phyloP scores from a whole-genome alignment of 2,888 invertebrate genomes.

The Notocelia uddmanniana region DNA sequence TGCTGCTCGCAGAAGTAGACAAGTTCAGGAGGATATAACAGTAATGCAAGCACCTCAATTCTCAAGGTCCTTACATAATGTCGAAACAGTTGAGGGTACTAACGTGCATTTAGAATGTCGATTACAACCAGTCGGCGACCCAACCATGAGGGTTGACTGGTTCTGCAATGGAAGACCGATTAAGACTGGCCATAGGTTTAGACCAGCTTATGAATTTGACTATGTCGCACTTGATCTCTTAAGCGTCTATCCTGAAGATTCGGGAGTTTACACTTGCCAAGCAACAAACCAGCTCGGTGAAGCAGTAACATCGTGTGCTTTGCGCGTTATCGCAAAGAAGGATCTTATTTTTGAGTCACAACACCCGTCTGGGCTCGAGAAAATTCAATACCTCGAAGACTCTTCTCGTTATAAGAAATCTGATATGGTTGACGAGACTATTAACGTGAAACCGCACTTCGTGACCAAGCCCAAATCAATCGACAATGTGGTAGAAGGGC shows the following conservation, averaged over 20 bases:
- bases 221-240: conserved; percentile 98
- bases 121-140: conserved; percentile 95
- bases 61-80: conserved; percentile 94
- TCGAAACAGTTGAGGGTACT: conserved; percentile 95
- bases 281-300: conserved; percentile 98
- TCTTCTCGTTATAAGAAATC: conserved; percentile 93
- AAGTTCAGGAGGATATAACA: conserved; percentile 92
- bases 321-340: conserved; percentile 95
- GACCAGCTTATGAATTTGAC: conserved; percentile 98
- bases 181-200: conserved; percentile 96
- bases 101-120: conserved; percentile 97
- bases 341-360: conserved; percentile 95
- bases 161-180: conserved; percentile 97
- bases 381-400: conserved; percentile 96
- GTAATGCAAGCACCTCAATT: conserved; percentile 95
- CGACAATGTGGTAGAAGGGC: conserved; percentile 94
- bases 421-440: conserved; percentile 92
- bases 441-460: conserved; percentile 94
- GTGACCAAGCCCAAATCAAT: conserved; percentile 95
- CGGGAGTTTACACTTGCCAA: conserved; percentile 97
- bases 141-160: conserved; percentile 98
- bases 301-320: conserved; percentile 96
- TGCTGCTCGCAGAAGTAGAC: conserved; percentile 89
- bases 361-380: conserved; percentile 95
- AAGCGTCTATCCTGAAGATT: conserved; percentile 98